Conservation (phyloP, 2,113 vertebrate genomes). For the Cettia cetti region DNA sequence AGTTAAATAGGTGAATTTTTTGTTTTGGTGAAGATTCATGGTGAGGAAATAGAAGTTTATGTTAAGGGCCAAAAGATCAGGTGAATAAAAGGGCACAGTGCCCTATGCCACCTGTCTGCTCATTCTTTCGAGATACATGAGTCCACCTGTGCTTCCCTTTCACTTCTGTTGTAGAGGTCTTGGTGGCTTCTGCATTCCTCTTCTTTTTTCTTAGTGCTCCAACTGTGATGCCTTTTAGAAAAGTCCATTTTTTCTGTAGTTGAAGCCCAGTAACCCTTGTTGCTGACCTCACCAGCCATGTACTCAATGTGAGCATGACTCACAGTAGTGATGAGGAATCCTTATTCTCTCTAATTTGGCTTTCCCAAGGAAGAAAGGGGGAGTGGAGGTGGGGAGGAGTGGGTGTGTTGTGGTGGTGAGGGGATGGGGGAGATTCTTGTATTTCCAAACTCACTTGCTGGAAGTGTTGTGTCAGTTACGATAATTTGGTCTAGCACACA, state of each 20-base stretch:
- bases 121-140: neutral
- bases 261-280: neutral
- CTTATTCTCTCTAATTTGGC: conserved; percentile 15
- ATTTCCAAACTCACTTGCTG: conserved; percentile 57
- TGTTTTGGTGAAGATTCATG: neutral
- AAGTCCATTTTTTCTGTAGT: neutral
- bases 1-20: neutral
- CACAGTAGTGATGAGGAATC: conserved; percentile 1
- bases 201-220: neutral
- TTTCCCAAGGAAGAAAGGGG: neutral
- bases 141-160: neutral
- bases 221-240: neutral
- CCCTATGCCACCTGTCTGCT: neutral
- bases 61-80: neutral
- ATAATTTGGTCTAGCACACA: conserved; percentile 18
- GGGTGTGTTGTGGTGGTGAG: neutral
- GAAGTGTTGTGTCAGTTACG: conserved; percentile 40
- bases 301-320: conserved; percentile 49
- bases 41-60: neutral
- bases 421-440: conserved; percentile 6
- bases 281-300: conserved; percentile 27
- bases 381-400: neutral
- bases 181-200: neutral
- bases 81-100: neutral
- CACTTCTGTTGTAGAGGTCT: neutral